Base-by-base conservation (phyloP, 2,113 vertebrate species). In the Pollachius pollachius region DNA sequence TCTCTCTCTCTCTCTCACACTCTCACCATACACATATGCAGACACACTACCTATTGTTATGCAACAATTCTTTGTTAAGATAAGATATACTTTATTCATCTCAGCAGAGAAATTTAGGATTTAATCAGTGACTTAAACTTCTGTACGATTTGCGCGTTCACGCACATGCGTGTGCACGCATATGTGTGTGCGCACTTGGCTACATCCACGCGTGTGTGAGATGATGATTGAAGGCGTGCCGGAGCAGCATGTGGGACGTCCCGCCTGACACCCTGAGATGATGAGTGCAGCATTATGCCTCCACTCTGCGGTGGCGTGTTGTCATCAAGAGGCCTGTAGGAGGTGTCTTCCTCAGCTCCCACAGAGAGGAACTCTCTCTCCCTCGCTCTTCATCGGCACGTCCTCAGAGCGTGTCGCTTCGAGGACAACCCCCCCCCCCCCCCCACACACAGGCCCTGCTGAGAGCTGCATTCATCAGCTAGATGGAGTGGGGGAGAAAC, bases 171-270 rank as follows among this genome's bases (percentile, higher is more conserved):
- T 56, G 8, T 61, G 62, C 37, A 1, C 18, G 62, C 18, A 17
- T 67, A 15, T 59, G 15, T 61, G 30, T 48, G 48, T 37, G 65
- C 19, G 59, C 23, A 11, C 19, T 18, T 4, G 7, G 1, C 18
- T 21, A 19, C 7, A 19, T 21, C 0, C 15, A 13, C 15, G 52
- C 16, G 52, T 54, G 52, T 54, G 52, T 13, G 34, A 15, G 12
- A 63, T 34, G 58, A 65, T 60, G 80, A 74, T 67, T 74, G 76
- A 64, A 58, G 68, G 56, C 63, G 71, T 76, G 77, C 82, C 63
- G 67, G 73, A 83, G 70, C 9, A 71, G 69, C 71, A 75, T 67
- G 65, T 73, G 71, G 11, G 72, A n/a, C n/a, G n/a, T 73, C 65
- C 68, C 70, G 69, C 13, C 25, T 23, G 30, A 48, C 17, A 13